Evolutionary conservation across 2,113 vertebrate species (phyloP), one percentile per base, ranked within the genome.

Genomic region (Chlorodrepanis virens): DNA sequence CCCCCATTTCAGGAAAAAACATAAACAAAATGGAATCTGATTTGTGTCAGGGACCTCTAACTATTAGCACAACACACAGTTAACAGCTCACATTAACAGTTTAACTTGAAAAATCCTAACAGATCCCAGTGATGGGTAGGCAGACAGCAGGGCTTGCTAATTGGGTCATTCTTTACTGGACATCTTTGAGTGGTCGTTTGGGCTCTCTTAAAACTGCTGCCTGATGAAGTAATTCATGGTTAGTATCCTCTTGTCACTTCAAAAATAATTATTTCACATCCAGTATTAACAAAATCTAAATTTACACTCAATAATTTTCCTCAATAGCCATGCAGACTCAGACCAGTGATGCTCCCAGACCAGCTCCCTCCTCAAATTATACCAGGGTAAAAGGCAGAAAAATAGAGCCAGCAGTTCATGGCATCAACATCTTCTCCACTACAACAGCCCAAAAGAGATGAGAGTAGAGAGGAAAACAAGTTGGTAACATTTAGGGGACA

Each of bases 181-280:
- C n/a, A 40, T 81, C 83, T 85, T 65, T 80, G 81, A 95, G 42
- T 60, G 72, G 50, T 83, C 64, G 3, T 89, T 68, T 92, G 87
- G 74, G 85, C 87, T 92, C 80, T 83, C 90, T 69, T 72, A 80
- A 88, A 87, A 78, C 25, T 79, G 65, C 79, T 86, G 88, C 71
- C 44, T 90, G 96, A 85, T 71, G 63, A 96, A 96, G 69, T 78
- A 84, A 93, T 77, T 96, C 54, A 71, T 87, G 67, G 71, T 95
- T 90, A 89, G 42, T 28, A 69, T 47, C 59, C 40, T 85, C 71
- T 70, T 69, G 76, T 67, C 90, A 63, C 37, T 94, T 77, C 45
- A 75, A 74, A 83, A 90, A 74, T 74, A 35, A 47, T 86, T 89
- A 74, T 70, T 77, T 86, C 53, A 49, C 39, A 68, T 21, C 39